Evolutionary conservation across 92 coral and sea anemone species (phyloP).

Genomic region (Epizoanthus fatuus): DNA sequence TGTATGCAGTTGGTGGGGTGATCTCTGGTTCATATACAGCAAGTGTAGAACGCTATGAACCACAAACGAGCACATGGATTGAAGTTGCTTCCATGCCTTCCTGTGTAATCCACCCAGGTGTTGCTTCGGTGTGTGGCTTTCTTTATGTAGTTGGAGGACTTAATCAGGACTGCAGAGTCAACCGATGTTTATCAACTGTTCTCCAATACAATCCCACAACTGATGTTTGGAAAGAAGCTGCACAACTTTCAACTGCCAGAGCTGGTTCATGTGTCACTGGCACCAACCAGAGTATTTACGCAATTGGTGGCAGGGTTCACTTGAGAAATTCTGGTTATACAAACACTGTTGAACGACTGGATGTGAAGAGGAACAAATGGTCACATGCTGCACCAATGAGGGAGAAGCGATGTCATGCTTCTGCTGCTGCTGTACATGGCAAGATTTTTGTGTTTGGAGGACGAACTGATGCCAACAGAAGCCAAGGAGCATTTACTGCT

Average conservation of each 20-base stretch:
- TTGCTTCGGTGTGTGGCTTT: conserved; percentile 56
- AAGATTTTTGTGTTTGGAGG: conserved; percentile 79
- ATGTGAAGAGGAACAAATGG: conserved; percentile 72
- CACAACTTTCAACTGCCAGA: conserved; percentile 55
- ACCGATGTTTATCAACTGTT: conserved; percentile 21
- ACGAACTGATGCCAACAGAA: conserved; percentile 50
- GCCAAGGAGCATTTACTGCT: conserved; percentile 63
- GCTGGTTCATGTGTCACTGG: conserved; percentile 76
- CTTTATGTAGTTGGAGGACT: conserved; percentile 73
- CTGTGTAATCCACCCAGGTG: conserved; percentile 67
- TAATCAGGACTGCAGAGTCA: conserved; percentile 57
- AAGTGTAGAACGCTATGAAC: conserved; percentile 65
- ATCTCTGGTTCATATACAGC: conserved; percentile 12
- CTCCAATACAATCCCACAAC: conserved; percentile 73
- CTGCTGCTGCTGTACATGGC: conserved; percentile 53
- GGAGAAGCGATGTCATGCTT: conserved; percentile 63
- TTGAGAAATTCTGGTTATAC: conserved; percentile 69
- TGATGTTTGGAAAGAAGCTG: conserved; percentile 77
- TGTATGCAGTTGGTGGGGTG: not conserved
- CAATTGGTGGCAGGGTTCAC: conserved; percentile 73
- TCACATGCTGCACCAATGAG: conserved; percentile 70
- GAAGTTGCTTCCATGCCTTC: conserved; percentile 67
- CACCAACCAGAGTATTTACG: conserved; percentile 56
- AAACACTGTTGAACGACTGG: conserved; percentile 68
- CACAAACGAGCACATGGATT: conserved; percentile 58